These are phyloP conservation scores for Noctua janthina DNA, from an alignment of 2,888 invertebrate genomes.

Conservation along the genomic window DNA sequence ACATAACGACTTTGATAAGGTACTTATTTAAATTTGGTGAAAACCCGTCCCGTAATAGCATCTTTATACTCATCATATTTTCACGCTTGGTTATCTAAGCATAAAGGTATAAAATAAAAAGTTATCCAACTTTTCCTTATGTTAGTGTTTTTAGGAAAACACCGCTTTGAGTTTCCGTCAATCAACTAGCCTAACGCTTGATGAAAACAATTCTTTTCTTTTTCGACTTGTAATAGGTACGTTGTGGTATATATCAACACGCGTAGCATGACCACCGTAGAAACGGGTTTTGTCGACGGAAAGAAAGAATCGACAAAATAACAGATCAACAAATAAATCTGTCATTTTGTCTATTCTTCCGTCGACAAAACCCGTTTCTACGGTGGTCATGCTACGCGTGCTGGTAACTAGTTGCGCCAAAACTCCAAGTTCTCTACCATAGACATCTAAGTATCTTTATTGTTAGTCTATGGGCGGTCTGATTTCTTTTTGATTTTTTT, in stretches of 20 bases:
- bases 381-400: too few relatives aligned
- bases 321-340: too few relatives aligned
- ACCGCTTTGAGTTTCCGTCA: background rate
- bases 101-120: constrained; percentile 18
- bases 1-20: background rate
- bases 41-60: constrained; percentile 16
- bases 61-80: constrained; percentile 13
- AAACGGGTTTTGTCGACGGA: too few relatives aligned
- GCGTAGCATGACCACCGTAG: too few relatives aligned
- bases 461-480: background rate
- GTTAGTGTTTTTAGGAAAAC: background rate
- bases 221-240: background rate
- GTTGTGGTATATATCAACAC: too few relatives aligned
- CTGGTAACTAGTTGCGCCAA: background rate
- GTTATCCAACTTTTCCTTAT: background rate
- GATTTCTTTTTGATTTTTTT: too few relatives aligned
- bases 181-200: background rate
- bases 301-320: too few relatives aligned
- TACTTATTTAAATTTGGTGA: constrained; percentile 32
- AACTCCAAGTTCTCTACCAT: background rate
- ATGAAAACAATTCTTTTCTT: background rate
- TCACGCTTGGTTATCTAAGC: constrained; percentile 17
- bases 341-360: too few relatives aligned
- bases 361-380: too few relatives aligned
- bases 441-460: background rate